Evolutionary conservation across 1,140 invertebrate genomes (phyloP).

Genomic region (Eriosoma lanigerum): DNA sequence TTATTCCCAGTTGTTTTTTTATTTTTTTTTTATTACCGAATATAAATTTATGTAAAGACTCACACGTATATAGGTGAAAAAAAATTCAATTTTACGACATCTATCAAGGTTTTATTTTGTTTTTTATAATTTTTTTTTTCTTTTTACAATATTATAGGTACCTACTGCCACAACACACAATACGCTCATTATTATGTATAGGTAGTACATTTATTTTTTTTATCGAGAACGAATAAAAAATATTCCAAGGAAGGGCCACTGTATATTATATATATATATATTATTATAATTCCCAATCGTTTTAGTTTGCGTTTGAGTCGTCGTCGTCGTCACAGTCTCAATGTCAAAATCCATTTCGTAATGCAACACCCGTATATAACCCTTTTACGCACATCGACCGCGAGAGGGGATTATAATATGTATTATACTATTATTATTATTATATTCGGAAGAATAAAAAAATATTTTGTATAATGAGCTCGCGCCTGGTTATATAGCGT

Average conservation of each 20-base stretch:
- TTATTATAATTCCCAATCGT: not conserved
- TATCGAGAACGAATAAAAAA: not conserved
- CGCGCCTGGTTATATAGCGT: not conserved
- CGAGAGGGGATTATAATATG: not conserved
- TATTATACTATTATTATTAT: no score
- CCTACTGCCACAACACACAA: no score
- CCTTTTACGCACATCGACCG: not conserved
- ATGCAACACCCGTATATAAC: not conserved
- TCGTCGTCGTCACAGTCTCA: not conserved
- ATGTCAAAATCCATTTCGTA: conserved; percentile 19
- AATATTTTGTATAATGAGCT: not conserved
- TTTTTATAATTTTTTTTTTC: not conserved
- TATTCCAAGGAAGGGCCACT: not conserved
- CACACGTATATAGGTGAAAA: not conserved
- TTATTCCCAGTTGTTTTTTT: no score
- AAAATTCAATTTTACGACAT: not conserved
- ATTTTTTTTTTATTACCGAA: no score
- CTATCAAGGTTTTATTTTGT: not conserved
- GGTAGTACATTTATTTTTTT: not conserved
- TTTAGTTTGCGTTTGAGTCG: not conserved
- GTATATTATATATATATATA: not conserved
- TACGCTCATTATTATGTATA: no score
- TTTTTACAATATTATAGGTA: not conserved
- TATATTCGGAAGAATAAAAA: not conserved
- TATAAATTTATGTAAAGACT: no score